Evolutionary conservation across 2,888 invertebrate species (phyloP).

Genomic region (Hypercompe scribonia): DNA sequence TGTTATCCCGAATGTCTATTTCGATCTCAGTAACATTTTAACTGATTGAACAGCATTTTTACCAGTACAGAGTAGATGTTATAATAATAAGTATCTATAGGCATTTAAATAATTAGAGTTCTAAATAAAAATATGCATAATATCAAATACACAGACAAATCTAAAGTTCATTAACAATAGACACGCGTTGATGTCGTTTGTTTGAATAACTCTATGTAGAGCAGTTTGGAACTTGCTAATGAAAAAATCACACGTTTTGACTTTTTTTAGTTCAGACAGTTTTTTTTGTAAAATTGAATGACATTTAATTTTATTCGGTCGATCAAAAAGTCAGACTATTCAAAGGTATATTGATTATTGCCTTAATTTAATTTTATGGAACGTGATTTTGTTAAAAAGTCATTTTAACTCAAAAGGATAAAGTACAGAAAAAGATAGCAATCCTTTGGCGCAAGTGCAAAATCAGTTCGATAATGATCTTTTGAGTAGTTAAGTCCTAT

Average conservation of each 20-base stretch:
- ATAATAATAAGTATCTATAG: background rate
- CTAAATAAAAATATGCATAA: background rate
- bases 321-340: no score
- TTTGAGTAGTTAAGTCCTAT: background rate
- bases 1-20: background rate
- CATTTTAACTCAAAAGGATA: no score
- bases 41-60: no score
- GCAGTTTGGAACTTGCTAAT: background rate
- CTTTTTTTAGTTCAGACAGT: background rate
- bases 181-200: conserved; percentile 44
- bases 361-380: no score
- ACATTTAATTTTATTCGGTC: no score
- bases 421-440: background rate
- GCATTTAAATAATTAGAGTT: background rate
- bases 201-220: background rate
- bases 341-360: no score
- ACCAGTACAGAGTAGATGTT: background rate
- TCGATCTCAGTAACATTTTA: background rate
- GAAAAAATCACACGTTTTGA: background rate
- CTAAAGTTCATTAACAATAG: background rate
- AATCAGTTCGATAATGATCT: background rate
- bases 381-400: no score
- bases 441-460: background rate
- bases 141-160: background rate
- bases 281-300: background rate